Conservation (phyloP, 2,797 vertebrate genomes). For the Borostomias antarcticus region DNA sequence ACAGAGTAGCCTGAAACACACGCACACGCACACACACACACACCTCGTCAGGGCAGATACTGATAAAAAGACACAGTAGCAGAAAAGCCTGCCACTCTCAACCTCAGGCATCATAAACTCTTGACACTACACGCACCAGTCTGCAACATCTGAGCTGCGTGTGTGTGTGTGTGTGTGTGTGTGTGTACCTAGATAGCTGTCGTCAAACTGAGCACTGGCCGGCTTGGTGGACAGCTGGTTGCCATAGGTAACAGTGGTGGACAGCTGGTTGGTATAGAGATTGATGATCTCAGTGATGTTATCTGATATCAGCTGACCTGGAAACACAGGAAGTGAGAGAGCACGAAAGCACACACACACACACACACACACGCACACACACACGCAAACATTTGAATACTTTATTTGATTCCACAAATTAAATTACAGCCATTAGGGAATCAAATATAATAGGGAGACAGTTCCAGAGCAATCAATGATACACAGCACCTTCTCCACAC, state of each 20-base stretch:
- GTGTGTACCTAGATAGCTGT: constrained; percentile 80
- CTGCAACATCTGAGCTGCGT: neutral
- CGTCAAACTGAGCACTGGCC: constrained; percentile 79
- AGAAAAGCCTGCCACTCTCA: too few species aligned
- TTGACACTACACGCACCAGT: neutral
- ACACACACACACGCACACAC: neutral
- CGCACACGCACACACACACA: constrained; percentile 13
- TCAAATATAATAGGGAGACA: too few species aligned
- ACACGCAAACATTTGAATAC: too few species aligned
- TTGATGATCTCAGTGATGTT: constrained; percentile 78
- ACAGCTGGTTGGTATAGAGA: constrained; percentile 70
- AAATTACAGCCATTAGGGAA: too few species aligned
- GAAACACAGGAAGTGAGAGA: neutral
- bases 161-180: neutral
- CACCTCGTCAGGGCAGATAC: neutral
- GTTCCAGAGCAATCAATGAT: too few species aligned
- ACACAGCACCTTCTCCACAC: too few species aligned
- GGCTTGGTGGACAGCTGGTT: constrained; percentile 77
- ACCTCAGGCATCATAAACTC: too few species aligned
- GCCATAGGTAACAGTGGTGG: constrained; percentile 71
- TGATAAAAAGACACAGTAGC: too few species aligned
- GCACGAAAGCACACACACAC: neutral
- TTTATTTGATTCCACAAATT: too few species aligned
- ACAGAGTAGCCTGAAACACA: constrained; percentile 79
- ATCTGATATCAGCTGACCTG: constrained; percentile 85